phyloP scores from a whole-genome alignment of 2,888 invertebrate species.

The Deilephila porcellus region DNA sequence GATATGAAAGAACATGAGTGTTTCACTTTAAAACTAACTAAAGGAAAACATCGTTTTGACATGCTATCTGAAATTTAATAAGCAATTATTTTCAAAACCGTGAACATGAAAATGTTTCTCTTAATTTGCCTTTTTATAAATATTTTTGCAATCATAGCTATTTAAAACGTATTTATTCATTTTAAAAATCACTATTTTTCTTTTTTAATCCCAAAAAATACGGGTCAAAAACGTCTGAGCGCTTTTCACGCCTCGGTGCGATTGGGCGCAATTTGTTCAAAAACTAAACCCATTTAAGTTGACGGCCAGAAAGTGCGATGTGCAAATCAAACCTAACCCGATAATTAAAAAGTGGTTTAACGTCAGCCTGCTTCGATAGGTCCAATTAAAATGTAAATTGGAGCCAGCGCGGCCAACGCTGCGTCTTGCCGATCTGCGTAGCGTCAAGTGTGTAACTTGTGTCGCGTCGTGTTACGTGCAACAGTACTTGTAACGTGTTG shows the following conservation, averaged over 20 bases:
- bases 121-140: too few relatives aligned
- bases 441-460: background rate
- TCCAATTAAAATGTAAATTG: slow-evolving; percentile 75
- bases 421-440: slow-evolving; percentile 21
- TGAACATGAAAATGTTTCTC: too few relatives aligned
- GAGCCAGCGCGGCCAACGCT: slow-evolving; percentile 47
- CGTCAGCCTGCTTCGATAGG: slow-evolving; percentile 50
- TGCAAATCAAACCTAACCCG: slow-evolving; percentile 29
- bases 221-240: too few relatives aligned
- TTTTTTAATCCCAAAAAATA: background rate
- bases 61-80: too few relatives aligned
- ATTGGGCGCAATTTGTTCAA: slow-evolving; percentile 22
- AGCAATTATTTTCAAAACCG: too few relatives aligned
- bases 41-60: too few relatives aligned
- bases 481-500: background rate
- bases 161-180: too few relatives aligned
- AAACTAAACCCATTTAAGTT: slow-evolving; percentile 30
- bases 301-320: slow-evolving; percentile 16
- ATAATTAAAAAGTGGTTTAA: slow-evolving; percentile 54
- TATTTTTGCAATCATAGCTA: too few relatives aligned
- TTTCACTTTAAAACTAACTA: too few relatives aligned
- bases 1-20: too few relatives aligned
- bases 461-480: background rate
- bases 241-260: background rate
- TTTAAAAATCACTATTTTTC: too few relatives aligned